These are phyloP conservation scores for Ceramica pisi DNA, from an alignment of 2,888 invertebrate species.

Conservation along the genomic window DNA sequence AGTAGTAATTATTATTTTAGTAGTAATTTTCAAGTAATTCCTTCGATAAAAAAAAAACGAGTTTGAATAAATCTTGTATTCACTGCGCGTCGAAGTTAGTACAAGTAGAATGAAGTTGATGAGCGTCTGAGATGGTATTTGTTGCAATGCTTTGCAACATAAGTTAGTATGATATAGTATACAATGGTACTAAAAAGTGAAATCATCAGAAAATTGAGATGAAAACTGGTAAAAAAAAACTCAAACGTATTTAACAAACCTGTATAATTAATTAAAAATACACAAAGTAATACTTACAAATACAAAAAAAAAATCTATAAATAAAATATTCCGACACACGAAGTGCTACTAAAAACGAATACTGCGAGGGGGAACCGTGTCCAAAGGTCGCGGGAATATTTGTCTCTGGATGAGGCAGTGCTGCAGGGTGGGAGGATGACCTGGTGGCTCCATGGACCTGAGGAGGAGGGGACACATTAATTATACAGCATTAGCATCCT, in stretches of 20 bases:
- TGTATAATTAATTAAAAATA: constrained; percentile 13
- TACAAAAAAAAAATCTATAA: constrained; percentile 12
- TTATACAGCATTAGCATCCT: neutral
- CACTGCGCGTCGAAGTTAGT: too few species aligned
- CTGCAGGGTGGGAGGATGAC: constrained; percentile 39
- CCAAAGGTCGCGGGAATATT: neutral
- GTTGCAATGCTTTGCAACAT: too few species aligned
- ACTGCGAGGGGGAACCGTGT: neutral
- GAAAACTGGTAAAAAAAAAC: constrained; percentile 1
- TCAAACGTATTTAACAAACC: neutral
- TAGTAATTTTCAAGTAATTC: too few species aligned
- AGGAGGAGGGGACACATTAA: neutral
- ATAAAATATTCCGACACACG: neutral
- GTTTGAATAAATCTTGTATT: too few species aligned
- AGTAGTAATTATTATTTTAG: too few species aligned
- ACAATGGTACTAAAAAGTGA: too few species aligned
- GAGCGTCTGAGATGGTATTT: too few species aligned
- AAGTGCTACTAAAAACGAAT: neutral
- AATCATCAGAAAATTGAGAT: too few species aligned
- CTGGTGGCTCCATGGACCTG: constrained; percentile 50
- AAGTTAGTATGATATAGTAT: too few species aligned
- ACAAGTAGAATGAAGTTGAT: too few species aligned
- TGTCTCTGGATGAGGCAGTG: constrained; percentile 25
- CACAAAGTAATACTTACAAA: constrained; percentile 24
- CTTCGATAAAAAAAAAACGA: too few species aligned